A percentile compares a stretch with the other conserved stretches of the same genome.
phyloP scores from a whole-genome alignment of 2,888 invertebrate genomes.

The Lithosia quadra region DNA sequence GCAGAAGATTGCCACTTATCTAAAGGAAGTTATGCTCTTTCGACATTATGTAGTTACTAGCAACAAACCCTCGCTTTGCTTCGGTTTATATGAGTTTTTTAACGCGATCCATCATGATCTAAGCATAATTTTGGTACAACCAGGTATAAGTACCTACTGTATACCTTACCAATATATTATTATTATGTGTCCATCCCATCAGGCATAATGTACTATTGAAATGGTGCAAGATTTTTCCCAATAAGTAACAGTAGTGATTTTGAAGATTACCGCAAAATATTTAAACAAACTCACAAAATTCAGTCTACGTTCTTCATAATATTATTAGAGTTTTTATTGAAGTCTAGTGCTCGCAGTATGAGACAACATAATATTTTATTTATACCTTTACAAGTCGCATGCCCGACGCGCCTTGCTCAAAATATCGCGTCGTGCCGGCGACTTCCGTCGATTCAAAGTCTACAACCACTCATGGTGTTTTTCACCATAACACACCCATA shows the following conservation, averaged over 20 bases:
- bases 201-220: too few species aligned
- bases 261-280: too few species aligned
- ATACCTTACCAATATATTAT: too few species aligned
- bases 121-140: too few species aligned
- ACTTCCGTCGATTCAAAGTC: constrained; percentile 81
- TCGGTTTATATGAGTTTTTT: too few species aligned
- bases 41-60: background rate
- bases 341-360: constrained; percentile 36
- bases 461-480: constrained; percentile 53
- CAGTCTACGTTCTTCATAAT: too few species aligned
- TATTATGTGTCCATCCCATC: too few species aligned
- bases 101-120: too few species aligned
- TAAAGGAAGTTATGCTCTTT: constrained; percentile 19
- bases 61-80: background rate
- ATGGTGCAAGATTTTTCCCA: too few species aligned
- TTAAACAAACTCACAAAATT: too few species aligned
- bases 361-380: constrained; percentile 52
- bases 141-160: too few species aligned
- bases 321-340: constrained; percentile 22
- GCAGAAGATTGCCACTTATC: background rate
- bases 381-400: constrained; percentile 68
- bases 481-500: constrained; percentile 51
- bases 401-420: constrained; percentile 76
- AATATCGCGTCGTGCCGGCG: constrained; percentile 79
- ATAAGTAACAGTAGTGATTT: too few species aligned